phyloP scores from a whole-genome alignment of 2,113 vertebrate genomes.

The Chionodraco myersi region DNA sequence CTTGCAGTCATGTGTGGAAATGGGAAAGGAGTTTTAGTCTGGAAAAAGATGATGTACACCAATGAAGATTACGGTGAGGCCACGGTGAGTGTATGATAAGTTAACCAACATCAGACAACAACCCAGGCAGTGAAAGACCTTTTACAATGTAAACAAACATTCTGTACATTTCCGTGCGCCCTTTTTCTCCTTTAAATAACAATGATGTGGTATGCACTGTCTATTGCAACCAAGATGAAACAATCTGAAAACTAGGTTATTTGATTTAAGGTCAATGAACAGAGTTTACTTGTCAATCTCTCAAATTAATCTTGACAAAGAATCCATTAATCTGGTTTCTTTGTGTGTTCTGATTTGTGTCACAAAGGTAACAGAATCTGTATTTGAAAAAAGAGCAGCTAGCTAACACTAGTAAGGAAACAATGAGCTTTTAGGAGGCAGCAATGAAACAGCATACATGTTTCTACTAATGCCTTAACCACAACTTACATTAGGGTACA shows the following conservation, averaged over 20 bases:
- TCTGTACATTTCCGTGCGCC: not conserved
- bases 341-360: constrained; percentile 26
- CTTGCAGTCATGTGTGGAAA: not conserved
- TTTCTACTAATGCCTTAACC: not conserved
- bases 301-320: constrained; percentile 16
- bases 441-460: constrained; percentile 5
- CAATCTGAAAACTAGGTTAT: constrained; percentile 3
- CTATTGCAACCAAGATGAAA: not conserved
- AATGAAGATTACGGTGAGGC: not conserved
- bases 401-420: not conserved
- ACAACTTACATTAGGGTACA: not conserved
- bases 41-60: not conserved
- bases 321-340: constrained; percentile 18
- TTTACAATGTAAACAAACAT: not conserved
- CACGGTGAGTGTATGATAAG: not conserved
- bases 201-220: not conserved
- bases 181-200: not conserved
- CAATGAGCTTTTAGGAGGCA: not conserved
- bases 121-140: not conserved
- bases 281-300: constrained; percentile 7
- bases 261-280: constrained; percentile 16
- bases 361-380: constrained; percentile 9
- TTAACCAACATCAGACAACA: not conserved
- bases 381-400: constrained; percentile 27
- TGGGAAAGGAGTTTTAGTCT: not conserved